phyloP scores from a whole-genome alignment of 2,113 vertebrate species.

The Nibea coibor region DNA sequence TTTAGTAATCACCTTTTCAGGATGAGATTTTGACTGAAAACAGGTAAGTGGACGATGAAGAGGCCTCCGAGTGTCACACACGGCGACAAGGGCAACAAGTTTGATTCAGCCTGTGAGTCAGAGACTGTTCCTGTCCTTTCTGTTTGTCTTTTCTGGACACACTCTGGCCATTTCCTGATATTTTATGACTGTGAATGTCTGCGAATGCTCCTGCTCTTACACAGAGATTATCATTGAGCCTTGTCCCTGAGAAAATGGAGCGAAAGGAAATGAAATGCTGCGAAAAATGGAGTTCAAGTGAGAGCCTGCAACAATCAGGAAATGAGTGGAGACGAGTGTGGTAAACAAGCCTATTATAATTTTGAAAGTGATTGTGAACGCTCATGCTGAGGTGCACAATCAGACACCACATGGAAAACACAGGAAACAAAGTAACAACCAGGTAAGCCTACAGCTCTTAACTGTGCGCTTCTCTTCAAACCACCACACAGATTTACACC shows the following conservation, averaged over 20 bases:
- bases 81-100: not conserved
- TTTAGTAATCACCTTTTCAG: slow-evolving; percentile 2
- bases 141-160: not conserved
- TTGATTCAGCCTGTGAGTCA: not conserved
- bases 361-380: slow-evolving; percentile 10
- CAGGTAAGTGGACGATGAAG: slow-evolving; percentile 18
- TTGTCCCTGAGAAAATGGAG: not conserved
- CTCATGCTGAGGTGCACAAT: slow-evolving; percentile 11
- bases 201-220: not conserved
- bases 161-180: fast-evolving
- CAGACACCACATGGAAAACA: not conserved
- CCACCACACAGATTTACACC: too few relatives aligned
- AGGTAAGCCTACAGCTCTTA: not conserved
- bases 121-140: not conserved
- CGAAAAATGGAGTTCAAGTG: not conserved
- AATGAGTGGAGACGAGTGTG: not conserved
- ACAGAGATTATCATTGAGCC: not conserved
- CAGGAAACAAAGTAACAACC: not conserved
- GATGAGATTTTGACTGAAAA: not conserved
- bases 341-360: slow-evolving; percentile 30
- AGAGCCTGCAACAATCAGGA: slow-evolving; percentile 25
- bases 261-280: slow-evolving; percentile 40
- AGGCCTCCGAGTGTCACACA: not conserved
- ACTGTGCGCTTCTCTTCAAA: not conserved
- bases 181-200: not conserved